phyloP scores from a whole-genome alignment of 2,888 invertebrate genomes.

The Chrysomela aeneicollis region DNA sequence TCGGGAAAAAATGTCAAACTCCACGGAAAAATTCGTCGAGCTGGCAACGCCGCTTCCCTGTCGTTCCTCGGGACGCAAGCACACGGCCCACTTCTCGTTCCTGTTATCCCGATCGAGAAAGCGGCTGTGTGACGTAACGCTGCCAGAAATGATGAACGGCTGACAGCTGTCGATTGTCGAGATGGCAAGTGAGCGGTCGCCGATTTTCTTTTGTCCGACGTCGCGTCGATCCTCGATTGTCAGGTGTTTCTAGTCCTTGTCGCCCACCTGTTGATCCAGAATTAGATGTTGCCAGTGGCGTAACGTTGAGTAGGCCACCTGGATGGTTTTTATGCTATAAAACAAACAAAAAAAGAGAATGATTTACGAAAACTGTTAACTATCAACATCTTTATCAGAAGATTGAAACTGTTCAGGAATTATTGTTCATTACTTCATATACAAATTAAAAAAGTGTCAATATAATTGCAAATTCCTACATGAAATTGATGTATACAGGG shows the following conservation, averaged over 20 bases:
- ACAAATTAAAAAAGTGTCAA: too few species aligned
- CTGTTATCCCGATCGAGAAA: slow-evolving; percentile 55
- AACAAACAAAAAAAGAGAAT: too few species aligned
- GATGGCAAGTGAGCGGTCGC: slow-evolving; percentile 2
- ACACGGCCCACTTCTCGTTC: slow-evolving; percentile 39
- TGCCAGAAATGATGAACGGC: slow-evolving; percentile 62
- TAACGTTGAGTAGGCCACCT: neutral
- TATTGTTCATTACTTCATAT: too few species aligned
- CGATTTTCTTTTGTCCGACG: neutral
- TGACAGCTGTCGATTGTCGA: slow-evolving; percentile 61
- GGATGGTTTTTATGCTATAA: neutral
- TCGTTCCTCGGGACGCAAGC: slow-evolving; percentile 10
- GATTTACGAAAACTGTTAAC: too few species aligned
- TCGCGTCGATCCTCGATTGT: neutral
- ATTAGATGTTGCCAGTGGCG: slow-evolving; percentile 3
- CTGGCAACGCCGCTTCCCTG: slow-evolving; percentile 2
- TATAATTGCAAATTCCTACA: too few species aligned
- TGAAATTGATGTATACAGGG: too few species aligned
- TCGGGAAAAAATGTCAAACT: too few species aligned
- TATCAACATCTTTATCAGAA: too few species aligned
- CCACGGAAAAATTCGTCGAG: neutral
- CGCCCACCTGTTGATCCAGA: neutral
- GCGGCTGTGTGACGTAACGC: slow-evolving; percentile 61
- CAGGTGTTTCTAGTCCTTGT: neutral
- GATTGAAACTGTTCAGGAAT: too few species aligned